Percentiles rank a stretch among this genome's conserved stretches.
Conservation (phyloP, 2,888 invertebrate genomes). For the Spatulosminthurus flaviceps region DNA sequence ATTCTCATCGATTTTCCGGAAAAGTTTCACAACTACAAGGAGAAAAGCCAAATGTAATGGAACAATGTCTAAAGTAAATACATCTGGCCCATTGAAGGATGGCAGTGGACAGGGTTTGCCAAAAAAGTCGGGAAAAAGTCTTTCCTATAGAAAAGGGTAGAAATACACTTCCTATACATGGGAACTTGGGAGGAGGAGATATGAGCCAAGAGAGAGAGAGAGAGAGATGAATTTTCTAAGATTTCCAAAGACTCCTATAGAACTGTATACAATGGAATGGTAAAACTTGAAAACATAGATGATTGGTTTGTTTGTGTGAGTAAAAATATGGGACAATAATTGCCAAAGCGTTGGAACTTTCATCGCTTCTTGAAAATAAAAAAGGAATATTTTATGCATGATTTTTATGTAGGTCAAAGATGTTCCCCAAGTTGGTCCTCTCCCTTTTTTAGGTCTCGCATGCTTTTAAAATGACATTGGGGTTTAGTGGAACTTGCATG, state of each 20-base stretch:
- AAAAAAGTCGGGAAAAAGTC: too few species aligned
- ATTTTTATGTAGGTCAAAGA: not conserved
- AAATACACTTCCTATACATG: too few species aligned
- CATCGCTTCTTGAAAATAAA: not conserved
- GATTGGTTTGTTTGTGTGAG: not conserved
- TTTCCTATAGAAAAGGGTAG: too few species aligned
- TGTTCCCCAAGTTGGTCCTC: not conserved
- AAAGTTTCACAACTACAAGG: too few species aligned
- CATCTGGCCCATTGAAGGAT: too few species aligned
- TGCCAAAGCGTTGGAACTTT: slow-evolving; percentile 3
- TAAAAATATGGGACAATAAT: not conserved
- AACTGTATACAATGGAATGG: too few species aligned
- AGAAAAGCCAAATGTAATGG: too few species aligned
- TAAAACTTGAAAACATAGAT: not conserved
- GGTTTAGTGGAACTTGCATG: not conserved
- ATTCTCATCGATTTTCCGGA: too few species aligned
- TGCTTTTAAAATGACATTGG: not conserved
- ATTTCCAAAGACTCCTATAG: not conserved
- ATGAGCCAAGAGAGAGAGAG: too few species aligned
- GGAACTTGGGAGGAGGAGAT: too few species aligned
- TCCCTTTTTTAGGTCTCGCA: not conserved
- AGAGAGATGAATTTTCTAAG: not conserved
- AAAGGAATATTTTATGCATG: not conserved
- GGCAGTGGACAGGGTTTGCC: too few species aligned
- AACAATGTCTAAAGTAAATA: too few species aligned